Evolutionary conservation across 2,888 invertebrate species (phyloP).

Genomic region (Thelaira solivaga): DNA sequence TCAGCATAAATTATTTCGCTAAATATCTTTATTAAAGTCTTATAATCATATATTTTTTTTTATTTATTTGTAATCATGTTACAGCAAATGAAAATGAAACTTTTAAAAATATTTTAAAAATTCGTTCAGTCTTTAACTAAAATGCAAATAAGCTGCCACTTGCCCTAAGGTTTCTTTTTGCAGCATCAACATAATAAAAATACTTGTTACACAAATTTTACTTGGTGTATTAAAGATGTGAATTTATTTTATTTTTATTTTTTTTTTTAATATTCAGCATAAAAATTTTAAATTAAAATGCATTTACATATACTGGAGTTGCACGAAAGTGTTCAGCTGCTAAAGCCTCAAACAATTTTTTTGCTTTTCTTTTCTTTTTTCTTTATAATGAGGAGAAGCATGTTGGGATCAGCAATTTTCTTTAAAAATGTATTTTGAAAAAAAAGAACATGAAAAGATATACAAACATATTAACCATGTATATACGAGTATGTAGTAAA

Average conservation of each 20-base stretch:
- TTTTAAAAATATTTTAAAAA: neutral
- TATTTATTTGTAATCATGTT: neutral
- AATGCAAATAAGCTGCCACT: neutral
- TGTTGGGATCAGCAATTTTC: neutral
- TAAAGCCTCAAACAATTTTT: neutral
- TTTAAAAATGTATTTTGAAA: slow-evolving; percentile 1
- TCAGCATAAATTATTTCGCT: slow-evolving; percentile 37
- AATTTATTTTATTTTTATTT: neutral
- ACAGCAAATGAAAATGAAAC: neutral
- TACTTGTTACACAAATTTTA: slow-evolving; percentile 15
- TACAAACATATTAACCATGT: neutral
- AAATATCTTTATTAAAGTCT: slow-evolving; percentile 58
- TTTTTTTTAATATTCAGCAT: neutral
- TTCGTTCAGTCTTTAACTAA: neutral
- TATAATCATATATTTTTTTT: slow-evolving; percentile 27
- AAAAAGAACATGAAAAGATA: neutral
- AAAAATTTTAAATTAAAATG: slow-evolving; percentile 13
- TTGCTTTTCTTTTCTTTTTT: neutral
- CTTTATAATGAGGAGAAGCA: neutral
- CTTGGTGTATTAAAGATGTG: slow-evolving; percentile 2
- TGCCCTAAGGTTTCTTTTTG: neutral
- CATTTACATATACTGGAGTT: slow-evolving; percentile 1
- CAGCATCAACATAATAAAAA: slow-evolving; percentile 1
- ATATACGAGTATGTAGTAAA: too few species aligned
- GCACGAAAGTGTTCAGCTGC: neutral